These are phyloP conservation scores for Vanessa cardui DNA, from an alignment of 2,888 invertebrate species.

Conservation along the genomic window DNA sequence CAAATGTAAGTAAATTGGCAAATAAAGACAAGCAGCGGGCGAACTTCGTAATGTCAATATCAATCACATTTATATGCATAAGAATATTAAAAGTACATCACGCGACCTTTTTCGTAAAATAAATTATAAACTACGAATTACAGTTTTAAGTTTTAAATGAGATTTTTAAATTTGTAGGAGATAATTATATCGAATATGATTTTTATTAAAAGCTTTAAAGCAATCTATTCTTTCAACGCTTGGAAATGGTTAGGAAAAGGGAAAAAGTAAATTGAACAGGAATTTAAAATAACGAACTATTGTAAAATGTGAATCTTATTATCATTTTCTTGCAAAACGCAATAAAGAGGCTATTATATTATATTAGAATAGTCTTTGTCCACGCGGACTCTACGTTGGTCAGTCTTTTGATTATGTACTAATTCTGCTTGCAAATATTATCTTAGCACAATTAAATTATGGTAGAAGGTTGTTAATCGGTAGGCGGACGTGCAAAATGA, in stretches of 20 bases:
- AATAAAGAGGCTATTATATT: too few relatives aligned
- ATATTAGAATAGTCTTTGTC: not conserved
- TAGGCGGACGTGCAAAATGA: too few relatives aligned
- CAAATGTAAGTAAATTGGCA: slow-evolving; percentile 80
- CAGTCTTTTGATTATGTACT: too few relatives aligned
- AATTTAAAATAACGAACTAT: slow-evolving; percentile 38
- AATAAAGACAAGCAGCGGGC: slow-evolving; percentile 74
- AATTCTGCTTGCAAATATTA: too few relatives aligned
- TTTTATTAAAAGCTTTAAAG: slow-evolving; percentile 1
- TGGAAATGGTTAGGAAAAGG: slow-evolving; percentile 23
- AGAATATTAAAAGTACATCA: not conserved
- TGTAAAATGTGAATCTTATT: slow-evolving; percentile 33
- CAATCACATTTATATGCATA: slow-evolving; percentile 12
- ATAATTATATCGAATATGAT: not conserved
- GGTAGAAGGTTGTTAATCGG: too few relatives aligned
- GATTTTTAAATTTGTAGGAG: not conserved
- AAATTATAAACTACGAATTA: not conserved
- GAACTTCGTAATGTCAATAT: slow-evolving; percentile 48
- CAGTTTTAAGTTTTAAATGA: too few relatives aligned
- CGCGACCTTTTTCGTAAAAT: not conserved
- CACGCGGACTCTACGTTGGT: not conserved
- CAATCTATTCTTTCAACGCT: not conserved
- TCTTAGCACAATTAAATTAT: too few relatives aligned
- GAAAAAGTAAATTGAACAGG: slow-evolving; percentile 32
- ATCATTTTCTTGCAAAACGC: slow-evolving; percentile 20